Evolutionary conservation across 2,113 vertebrate species (phyloP).

Genomic region (Phrynocephalus versicolor): DNA sequence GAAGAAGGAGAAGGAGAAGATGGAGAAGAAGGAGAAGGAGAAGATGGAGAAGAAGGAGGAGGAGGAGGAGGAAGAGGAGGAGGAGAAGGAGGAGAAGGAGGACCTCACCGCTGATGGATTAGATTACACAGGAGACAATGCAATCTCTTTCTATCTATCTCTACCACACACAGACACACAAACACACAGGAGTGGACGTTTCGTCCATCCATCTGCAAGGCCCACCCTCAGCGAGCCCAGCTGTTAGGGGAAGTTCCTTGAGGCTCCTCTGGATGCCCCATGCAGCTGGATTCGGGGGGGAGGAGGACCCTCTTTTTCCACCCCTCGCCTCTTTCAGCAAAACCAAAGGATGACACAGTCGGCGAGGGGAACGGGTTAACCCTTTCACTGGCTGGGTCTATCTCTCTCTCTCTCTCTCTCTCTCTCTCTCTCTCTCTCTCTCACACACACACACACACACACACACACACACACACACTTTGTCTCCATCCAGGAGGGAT

Average conservation of each 20-base stretch:
- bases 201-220: slow-evolving; percentile 75
- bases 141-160: slow-evolving; percentile 52
- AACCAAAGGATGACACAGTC: slow-evolving; percentile 78
- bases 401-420: fast-evolving
- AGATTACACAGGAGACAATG: slow-evolving; percentile 77
- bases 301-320: slow-evolving; percentile 53
- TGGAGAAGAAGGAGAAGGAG: slow-evolving; percentile 16
- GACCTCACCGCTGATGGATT: slow-evolving; percentile 71
- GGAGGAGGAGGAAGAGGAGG: background rate
- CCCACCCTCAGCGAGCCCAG: slow-evolving; percentile 69
- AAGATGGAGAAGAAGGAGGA: background rate
- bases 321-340: slow-evolving; percentile 63
- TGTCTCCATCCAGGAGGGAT: background rate
- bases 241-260: slow-evolving; percentile 40
- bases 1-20: slow-evolving; percentile 70
- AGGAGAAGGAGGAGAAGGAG: slow-evolving; percentile 10
- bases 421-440: background rate
- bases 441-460: background rate
- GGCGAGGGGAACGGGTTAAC: slow-evolving; percentile 71
- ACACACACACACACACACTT: too few species aligned
- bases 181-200: slow-evolving; percentile 62
- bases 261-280: slow-evolving; percentile 36
- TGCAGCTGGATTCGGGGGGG: slow-evolving; percentile 60
- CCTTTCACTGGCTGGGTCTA: slow-evolving; percentile 14
- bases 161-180: slow-evolving; percentile 31